Base-by-base conservation (phyloP, 2,113 vertebrate species). In the Holacanthus passer region DNA sequence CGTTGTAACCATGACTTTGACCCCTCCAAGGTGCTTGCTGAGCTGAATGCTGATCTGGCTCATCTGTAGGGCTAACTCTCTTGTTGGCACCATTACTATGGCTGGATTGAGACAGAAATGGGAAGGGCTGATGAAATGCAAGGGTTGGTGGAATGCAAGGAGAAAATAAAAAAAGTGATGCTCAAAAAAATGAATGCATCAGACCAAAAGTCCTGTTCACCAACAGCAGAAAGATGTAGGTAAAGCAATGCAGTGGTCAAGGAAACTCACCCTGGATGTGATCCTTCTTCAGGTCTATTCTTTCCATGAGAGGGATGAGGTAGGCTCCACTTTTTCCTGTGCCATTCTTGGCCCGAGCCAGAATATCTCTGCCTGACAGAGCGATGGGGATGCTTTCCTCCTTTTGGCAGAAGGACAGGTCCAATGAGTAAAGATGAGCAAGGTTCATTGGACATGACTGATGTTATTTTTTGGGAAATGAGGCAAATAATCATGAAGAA, bases 381-480 rank as follows among this genome's bases (percentile, higher is more conserved):
- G 93, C 94, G 59, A 95, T 94, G 32, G 94, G 94, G 78, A 94
- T 95, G 79, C 94, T 95, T 82, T 95, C 94, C 92, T 95, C 94
- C 94, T 95, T 48, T 53, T 81, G 52, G 14, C 14, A 83, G 20
- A 77, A 1, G 84, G 22, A 87, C 1, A 74, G 55, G 16, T 39
- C 13, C 6, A 73, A 55, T 66, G 3, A 75, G 43, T 35, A 58
- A 24, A 83, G n/a, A 77, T 11, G 3, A 1, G 8, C 7, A 59
- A 20, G 22, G 4, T 53, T 70, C 7, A 56, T 0, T 13, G 12
- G n/a, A 73, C 9, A 62, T 35, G 32, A 32, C 14, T 48, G 7
- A 53, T n/a, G n/a, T n/a, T n/a, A n/a, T n/a, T 27, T 48, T 27
- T 24, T 20, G 20, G 9, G 0, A 68, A 63, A 50, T 17, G 29